Base-by-base conservation (phyloP, 2,888 invertebrate genomes). In the Mellilla xanthometata region DNA sequence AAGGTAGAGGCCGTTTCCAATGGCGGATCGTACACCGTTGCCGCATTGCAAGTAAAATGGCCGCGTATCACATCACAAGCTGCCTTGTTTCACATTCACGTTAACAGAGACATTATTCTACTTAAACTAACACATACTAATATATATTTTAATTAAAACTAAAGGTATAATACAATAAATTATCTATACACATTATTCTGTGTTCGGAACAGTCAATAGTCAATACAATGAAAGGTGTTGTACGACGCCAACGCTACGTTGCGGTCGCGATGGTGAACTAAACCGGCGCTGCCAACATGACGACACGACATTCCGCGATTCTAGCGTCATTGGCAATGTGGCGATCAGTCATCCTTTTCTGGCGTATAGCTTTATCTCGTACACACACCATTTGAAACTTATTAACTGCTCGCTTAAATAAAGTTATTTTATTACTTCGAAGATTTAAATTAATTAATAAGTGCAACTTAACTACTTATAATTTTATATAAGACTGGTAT, bases 141-240 rank as follows among this genome's bases (percentile, higher is more conserved):
- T 77, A 76, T 77, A 81, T 74, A 81, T 78, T 81, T 85, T 72
- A 87, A 80, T 75, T 81, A 80, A 81, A 88, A 87, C 80, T 83
- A 83, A 78, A 78, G 79, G 76, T 80, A 87, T 83, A 85, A 87
- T 87, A 91, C 77, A 84, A 79, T 91, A 91, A 91, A 90, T 91
- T 91, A 91, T 90, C 90, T 92, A 91, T 92, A 91, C 91, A 91
- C 91, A 90, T 91, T 90, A 91, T 90, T 88, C 86, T 89, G 90
- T 90, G 85, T 88, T 90, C 89, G 87, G 90, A 90, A 86, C 90
- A 92, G 92, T 92, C 92, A 92, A 93, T 92, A 93, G 92, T 92
- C 93, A 92, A 93, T 92, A 93, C 92, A 92, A 92, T 92, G 92
- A 92, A 92, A 92, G 92, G 92, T 92, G 92, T 92, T 91, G 91